Evolutionary conservation across 2,888 invertebrate species (phyloP), one percentile per base, ranked within the genome.

Genomic region (Synergus gifuensis): DNA sequence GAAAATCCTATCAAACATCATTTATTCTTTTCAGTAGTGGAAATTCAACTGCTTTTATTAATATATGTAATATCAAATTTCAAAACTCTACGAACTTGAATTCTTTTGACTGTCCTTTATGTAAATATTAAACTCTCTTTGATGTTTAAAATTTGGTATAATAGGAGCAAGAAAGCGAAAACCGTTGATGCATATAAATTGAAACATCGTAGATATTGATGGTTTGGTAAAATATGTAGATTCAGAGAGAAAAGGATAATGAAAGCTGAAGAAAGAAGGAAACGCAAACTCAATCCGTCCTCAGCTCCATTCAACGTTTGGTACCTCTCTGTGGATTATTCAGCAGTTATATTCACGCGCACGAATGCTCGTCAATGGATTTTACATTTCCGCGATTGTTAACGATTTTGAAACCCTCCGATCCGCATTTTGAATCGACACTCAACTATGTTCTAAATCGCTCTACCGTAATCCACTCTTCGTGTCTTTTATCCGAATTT

Each of bases 341-440:
- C 78, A 60, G 67, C 78, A 58, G 67, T 78, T 78, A 78, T 78
- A 78, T 78, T 78, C 69, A 69, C 78, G 42, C 77, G 62, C 64
- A 67, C 76, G 73, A 86, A 83, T 87, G 90, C 86, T 87, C 87
- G 84, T 88, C 88, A 90, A 90, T 90, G 86, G 88, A 88, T 86
- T 84, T 86, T 83, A 82, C 87, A 86, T 86, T 87, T 89, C 87
- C 85, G 78, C 87, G 88, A 90, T 90, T 90, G 89, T 90, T 90
- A 90, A 87, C 87, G 89, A 88, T 89, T 89, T 87, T 87, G 86
- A 86, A 81, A 78, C 85, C 77, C 85, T 85, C 82, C 85, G 79
- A 83, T 83, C 79, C 77, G 81, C 81, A 81, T 79, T 84, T 86
- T 84, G 81, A 83, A 83, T 82, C 82, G 82, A 76, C 69, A 73